Percentiles rank a stretch among this genome's conserved stretches.
phyloP scores from a whole-genome alignment of 2,888 invertebrate species.

The Liodrosophila aerea region DNA sequence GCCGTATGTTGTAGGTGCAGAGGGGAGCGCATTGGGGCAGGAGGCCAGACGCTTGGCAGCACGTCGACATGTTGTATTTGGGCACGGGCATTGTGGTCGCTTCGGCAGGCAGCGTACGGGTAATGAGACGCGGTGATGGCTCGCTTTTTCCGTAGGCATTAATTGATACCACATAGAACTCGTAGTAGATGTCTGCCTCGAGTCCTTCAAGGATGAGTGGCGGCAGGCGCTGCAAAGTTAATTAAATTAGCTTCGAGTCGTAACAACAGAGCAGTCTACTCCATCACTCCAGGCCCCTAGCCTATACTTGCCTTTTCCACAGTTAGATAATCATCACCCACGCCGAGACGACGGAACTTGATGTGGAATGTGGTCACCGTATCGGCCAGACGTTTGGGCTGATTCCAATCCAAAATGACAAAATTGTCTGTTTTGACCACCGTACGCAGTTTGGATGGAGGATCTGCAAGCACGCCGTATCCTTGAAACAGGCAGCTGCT shows the following conservation, averaged over 20 bases:
- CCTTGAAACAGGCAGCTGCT: conserved; percentile 92
- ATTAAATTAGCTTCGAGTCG: conserved; percentile 73
- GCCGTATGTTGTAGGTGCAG: conserved; percentile 91
- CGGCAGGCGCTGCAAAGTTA: conserved; percentile 84
- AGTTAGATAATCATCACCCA: conserved; percentile 84
- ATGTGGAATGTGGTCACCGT: conserved; percentile 88
- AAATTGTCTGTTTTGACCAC: conserved; percentile 89
- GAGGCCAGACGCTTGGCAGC: conserved; percentile 88
- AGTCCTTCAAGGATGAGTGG: conserved; percentile 90
- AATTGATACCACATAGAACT: conserved; percentile 90
- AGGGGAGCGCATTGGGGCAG: conserved; percentile 87
- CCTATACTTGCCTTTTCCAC: conserved; percentile 83
- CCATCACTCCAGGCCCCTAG: background rate
- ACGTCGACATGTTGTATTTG: conserved; percentile 90
- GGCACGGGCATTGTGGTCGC: conserved; percentile 82
- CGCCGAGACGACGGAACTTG: conserved; percentile 84
- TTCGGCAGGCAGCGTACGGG: conserved; percentile 85
- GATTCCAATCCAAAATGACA: conserved; percentile 90
- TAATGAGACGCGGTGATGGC: conserved; percentile 89
- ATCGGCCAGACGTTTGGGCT: conserved; percentile 87
- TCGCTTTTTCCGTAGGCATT: conserved; percentile 91
- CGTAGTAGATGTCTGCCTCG: conserved; percentile 89
- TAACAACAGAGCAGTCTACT: background rate
- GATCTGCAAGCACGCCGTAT: conserved; percentile 91
- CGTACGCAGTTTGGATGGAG: conserved; percentile 87